Base-by-base conservation (phyloP, 2,797 vertebrate genomes). In the Enoplosus armatus region DNA sequence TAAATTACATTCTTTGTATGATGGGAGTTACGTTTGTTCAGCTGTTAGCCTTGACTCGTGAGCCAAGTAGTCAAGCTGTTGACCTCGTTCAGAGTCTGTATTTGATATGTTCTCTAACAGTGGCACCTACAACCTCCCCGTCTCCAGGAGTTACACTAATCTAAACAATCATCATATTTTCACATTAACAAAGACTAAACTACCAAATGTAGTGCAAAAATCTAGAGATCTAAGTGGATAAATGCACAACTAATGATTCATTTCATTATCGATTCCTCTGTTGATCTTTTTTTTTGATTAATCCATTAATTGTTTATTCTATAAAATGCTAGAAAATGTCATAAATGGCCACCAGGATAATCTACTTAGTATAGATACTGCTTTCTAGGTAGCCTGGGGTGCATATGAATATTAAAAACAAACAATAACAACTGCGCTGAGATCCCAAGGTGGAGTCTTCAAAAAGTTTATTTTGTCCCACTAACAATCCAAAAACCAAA, bases 11-110 rank as follows among this genome's bases (percentile, higher is more conserved):
- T 41, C n/a, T 61, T 43, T 59, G 35, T n/a, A 29, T 39, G 45
- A 27, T 7, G 33, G 18, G 24, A 72, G 69, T 9, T 50, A 53
- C 26, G 18, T 16, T 61, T 41, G 15, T 53, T 29, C 24, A 63
- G 22, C 24, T 66, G 24, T n/a, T 12, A 45, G 26, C 8, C 31
- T 51, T 51, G 20, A n/a, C 22, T 15, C 14, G 33, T 39, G 1
- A 61, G 10, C 8, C 26, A 18, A 27, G 12, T 14, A n/a, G 6
- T 45, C 2, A 47, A 10, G 15, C 39, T 22, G 27, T 45, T 7
- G 10, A 64, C n/a, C 50, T 47, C n/a, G 14, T 45, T 63, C 10
- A 73, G 45, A 50, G 41, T 51, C 58, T 43, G 27, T 51, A n/a
- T 39, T 8, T 60, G 31, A n/a, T n/a, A 51, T 33, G 8, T 41